Evolutionary conservation across 2,113 vertebrate species (phyloP), one percentile per base, ranked within the genome.

Genomic region (Prunella himalayana): DNA sequence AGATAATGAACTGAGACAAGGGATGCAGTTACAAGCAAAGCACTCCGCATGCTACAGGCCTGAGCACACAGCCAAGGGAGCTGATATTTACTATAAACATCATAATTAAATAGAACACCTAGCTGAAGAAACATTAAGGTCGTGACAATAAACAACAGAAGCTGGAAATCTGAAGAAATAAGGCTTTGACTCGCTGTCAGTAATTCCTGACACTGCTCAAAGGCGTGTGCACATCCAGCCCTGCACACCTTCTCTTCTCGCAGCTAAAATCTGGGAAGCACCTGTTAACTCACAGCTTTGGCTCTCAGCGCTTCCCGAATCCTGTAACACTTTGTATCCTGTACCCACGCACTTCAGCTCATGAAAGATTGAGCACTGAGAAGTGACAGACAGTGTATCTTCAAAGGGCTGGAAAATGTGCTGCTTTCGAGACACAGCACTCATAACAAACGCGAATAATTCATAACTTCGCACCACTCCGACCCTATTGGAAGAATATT

Each of bases 1-100:
- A 98, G 98, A 99, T 99, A 99, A 99, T 99, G 98, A 99, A 98
- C 99, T 97, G 98, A 99, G 99, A 99, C 98, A 98, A 98, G 98
- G 98, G 98, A 98, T 98, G 98, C 98, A 96, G 98, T 98, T 98
- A 98, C 98, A 98, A 98, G 99, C 97, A 97, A 98, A 98, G 98
- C 98, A 97, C 98, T 98, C 98, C 35, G 90, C 97, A 97, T 97
- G 98, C 98, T 98, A 98, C 98, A 98, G 98, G 99, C 98, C 99
- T 98, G 97, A 98, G 98, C 98, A 98, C 96, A 98, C 98, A 98
- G 98, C 98, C 98, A 97, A 97, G 97, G 97, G 98, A 98, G 98
- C 98, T 96, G 98, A 98, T 98, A 98, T 99, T 98, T 97, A 97
- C 97, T 94, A 98, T 92, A 96, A 97, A 95, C 95, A 94, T 89